These are phyloP conservation scores for Sisyra terminalis DNA, from an alignment of 2,888 invertebrate species.

Conservation along the genomic window DNA sequence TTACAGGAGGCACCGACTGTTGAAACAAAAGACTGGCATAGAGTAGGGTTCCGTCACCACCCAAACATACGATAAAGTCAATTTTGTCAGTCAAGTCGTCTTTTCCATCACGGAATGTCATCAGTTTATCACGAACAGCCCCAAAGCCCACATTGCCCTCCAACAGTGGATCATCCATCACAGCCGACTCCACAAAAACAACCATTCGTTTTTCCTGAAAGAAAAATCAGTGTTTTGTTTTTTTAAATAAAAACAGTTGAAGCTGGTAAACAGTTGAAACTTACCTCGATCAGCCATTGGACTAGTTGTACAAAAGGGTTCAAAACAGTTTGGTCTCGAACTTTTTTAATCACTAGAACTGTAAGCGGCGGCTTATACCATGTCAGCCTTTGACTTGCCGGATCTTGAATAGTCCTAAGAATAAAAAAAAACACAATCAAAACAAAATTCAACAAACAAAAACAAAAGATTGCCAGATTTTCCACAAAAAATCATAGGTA, in stretches of 20 bases:
- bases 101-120: slow-evolving; percentile 76
- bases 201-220: slow-evolving; percentile 87
- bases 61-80: slow-evolving; percentile 91
- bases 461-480: not conserved
- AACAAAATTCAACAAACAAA: not conserved
- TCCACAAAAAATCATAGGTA: too few species aligned
- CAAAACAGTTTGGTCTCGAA: slow-evolving; percentile 77
- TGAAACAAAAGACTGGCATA: slow-evolving; percentile 90
- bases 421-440: slow-evolving; percentile 9
- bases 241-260: not conserved
- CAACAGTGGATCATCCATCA: slow-evolving; percentile 68
- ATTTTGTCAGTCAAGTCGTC: slow-evolving; percentile 93
- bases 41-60: slow-evolving; percentile 91
- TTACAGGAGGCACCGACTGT: slow-evolving; percentile 93
- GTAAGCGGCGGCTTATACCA: slow-evolving; percentile 95
- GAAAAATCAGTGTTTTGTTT: slow-evolving; percentile 9
- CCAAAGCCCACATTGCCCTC: slow-evolving; percentile 59
- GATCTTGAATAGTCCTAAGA: slow-evolving; percentile 92
- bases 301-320: slow-evolving; percentile 85
- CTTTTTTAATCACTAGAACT: slow-evolving; percentile 94
- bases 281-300: slow-evolving; percentile 81
- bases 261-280: slow-evolving; percentile 11
- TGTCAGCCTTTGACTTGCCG: slow-evolving; percentile 86
- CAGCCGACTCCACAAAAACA: slow-evolving; percentile 84
- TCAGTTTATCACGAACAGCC: slow-evolving; percentile 63